phyloP scores from a whole-genome alignment of 1,140 invertebrate genomes.

The Hylaeus volcanicus region DNA sequence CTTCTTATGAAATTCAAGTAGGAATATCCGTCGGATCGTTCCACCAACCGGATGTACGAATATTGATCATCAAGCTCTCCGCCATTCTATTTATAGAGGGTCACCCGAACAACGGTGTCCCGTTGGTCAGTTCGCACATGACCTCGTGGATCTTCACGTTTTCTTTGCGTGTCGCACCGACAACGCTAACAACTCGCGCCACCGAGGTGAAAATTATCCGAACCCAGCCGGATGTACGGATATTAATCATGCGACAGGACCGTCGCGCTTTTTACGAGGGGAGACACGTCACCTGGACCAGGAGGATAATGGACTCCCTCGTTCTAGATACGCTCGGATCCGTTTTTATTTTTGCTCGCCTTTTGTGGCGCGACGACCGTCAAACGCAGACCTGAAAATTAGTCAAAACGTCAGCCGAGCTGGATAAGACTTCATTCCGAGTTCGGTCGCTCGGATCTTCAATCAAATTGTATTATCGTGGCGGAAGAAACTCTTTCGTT shows the following conservation, averaged over 20 bases:
- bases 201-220: slow-evolving; percentile 22
- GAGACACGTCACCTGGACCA: slow-evolving; percentile 26
- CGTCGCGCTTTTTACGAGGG: background rate
- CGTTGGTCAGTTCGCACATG: slow-evolving; percentile 33
- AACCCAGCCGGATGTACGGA: slow-evolving; percentile 15
- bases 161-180: slow-evolving; percentile 29
- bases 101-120: slow-evolving; percentile 50
- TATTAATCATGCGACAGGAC: slow-evolving; percentile 20
- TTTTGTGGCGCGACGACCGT: slow-evolving; percentile 11
- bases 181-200: background rate
- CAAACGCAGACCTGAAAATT: slow-evolving; percentile 13
- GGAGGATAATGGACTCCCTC: slow-evolving; percentile 11
- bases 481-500: too few relatives aligned
- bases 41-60: slow-evolving; percentile 45
- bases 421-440: background rate
- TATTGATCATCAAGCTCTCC: slow-evolving; percentile 50
- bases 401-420: background rate
- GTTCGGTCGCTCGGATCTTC: too few relatives aligned
- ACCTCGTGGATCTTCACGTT: slow-evolving; percentile 30
- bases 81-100: slow-evolving; percentile 60
- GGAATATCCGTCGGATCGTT: slow-evolving; percentile 47
- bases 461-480: too few relatives aligned
- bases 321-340: background rate
- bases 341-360: background rate
- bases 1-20: slow-evolving; percentile 49